phyloP scores from a whole-genome alignment of 2,113 vertebrate species.

The Trichechus manatus region DNA sequence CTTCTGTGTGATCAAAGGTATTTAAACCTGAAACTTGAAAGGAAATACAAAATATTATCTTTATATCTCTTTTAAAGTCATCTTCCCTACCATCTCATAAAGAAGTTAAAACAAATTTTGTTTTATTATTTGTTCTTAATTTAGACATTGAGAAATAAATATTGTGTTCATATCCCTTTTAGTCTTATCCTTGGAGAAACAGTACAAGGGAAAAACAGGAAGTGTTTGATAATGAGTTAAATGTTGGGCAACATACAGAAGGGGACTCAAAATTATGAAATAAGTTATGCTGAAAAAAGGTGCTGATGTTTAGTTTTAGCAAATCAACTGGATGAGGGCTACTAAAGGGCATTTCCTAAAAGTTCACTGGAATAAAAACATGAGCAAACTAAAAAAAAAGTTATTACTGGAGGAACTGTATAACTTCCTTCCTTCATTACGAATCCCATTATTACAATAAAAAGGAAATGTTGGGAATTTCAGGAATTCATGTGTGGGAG shows the following conservation, averaged over 20 bases:
- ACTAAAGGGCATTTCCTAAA: slow-evolving; percentile 31
- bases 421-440: slow-evolving; percentile 85
- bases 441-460: slow-evolving; percentile 11
- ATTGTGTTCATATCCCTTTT: neutral
- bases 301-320: neutral
- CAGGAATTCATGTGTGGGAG: slow-evolving; percentile 62
- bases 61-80: neutral
- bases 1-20: neutral
- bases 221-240: neutral
- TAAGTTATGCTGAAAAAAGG: neutral
- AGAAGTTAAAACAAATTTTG: neutral
- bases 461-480: slow-evolving; percentile 84
- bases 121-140: neutral
- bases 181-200: neutral
- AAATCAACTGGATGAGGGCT: neutral
- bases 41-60: neutral
- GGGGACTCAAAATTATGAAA: neutral
- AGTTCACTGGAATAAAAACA: slow-evolving; percentile 53
- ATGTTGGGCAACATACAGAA: neutral
- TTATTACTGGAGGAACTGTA: slow-evolving; percentile 73
- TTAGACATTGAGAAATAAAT: neutral
- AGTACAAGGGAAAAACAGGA: neutral
- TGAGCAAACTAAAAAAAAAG: slow-evolving; percentile 53
- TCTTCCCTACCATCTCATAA: neutral
- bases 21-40: neutral